These are phyloP conservation scores for Leucophora obtusa DNA, from an alignment of 2,888 invertebrate genomes.

Conservation along the genomic window DNA sequence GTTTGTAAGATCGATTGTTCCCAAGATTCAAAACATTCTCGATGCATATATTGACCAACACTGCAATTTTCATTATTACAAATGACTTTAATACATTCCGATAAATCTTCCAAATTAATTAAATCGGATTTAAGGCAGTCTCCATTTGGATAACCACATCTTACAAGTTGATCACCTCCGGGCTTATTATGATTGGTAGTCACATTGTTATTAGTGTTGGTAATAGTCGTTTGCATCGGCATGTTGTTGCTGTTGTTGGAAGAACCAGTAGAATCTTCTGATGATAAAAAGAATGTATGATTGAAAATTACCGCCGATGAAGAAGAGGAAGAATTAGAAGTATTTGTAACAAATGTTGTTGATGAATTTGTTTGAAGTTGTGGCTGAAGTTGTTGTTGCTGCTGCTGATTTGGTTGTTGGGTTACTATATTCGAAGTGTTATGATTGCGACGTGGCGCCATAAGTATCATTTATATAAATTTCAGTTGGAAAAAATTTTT, in stretches of 20 bases:
- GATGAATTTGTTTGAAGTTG: slow-evolving; percentile 40
- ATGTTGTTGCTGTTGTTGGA: slow-evolving; percentile 66
- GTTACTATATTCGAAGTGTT: slow-evolving; percentile 66
- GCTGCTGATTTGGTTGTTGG: slow-evolving; percentile 62
- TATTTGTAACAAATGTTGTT: slow-evolving; percentile 59
- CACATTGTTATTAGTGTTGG: slow-evolving; percentile 56
- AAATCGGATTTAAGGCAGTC: slow-evolving; percentile 87
- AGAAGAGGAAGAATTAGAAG: slow-evolving; percentile 51
- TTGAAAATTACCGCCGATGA: slow-evolving; percentile 21
- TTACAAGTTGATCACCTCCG: slow-evolving; percentile 79
- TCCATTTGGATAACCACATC: slow-evolving; percentile 90
- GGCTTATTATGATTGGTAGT: slow-evolving; percentile 61
- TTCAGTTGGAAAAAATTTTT: slow-evolving; percentile 13
- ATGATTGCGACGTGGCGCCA: slow-evolving; percentile 80
- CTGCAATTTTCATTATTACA: slow-evolving; percentile 97
- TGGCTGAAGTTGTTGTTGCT: slow-evolving; percentile 65
- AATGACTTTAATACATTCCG: slow-evolving; percentile 91
- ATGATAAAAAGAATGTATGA: slow-evolving; percentile 42
- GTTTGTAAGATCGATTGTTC: slow-evolving; percentile 93
- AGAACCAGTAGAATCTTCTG: slow-evolving; percentile 33
- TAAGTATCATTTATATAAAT: slow-evolving; percentile 73
- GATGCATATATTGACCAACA: slow-evolving; percentile 95
- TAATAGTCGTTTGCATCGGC: slow-evolving; percentile 71
- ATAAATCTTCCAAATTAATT: slow-evolving; percentile 84
- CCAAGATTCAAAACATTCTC: slow-evolving; percentile 96